These are phyloP conservation scores for Cyanoderma ruficeps DNA, from an alignment of 2,113 vertebrate genomes.

Conservation along the genomic window DNA sequence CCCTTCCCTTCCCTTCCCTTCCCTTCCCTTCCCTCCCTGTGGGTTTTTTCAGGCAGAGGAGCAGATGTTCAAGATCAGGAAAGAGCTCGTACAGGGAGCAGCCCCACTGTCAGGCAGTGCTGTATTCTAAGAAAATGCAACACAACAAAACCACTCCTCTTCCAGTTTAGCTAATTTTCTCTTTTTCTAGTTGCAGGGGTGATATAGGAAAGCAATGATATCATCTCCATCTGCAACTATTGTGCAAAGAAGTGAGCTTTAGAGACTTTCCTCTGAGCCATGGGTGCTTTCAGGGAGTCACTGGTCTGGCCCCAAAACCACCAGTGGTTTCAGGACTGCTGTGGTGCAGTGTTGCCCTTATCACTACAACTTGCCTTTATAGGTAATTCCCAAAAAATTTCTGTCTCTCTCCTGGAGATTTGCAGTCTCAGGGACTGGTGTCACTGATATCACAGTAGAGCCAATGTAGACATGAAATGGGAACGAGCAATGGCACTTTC, in stretches of 20 bases:
- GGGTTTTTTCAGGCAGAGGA: neutral
- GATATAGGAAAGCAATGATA: neutral
- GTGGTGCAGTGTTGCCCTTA: neutral
- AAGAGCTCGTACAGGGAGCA: neutral
- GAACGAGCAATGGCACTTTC: neutral
- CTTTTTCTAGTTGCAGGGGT: neutral
- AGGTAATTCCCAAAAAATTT: neutral
- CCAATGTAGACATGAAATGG: rapidly evolving
- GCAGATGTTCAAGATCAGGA: constrained; percentile 49
- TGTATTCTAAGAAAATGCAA: neutral
- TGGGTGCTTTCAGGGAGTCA: neutral
- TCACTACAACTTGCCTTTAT: neutral
- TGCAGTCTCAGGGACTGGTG: neutral
- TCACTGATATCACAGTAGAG: neutral
- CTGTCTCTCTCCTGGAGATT: neutral
- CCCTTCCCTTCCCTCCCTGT: neutral
- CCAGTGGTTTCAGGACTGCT: neutral
- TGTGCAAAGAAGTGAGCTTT: neutral
- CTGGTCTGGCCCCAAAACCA: neutral
- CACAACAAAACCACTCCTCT: neutral
- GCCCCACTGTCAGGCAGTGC: neutral
- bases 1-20: neutral
- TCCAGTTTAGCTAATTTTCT: neutral
- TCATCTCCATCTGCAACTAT: neutral
- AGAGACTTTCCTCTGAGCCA: neutral